These are phyloP conservation scores for Bovichtus diacanthus DNA, from an alignment of 2,797 vertebrate genomes.

Conservation along the genomic window DNA sequence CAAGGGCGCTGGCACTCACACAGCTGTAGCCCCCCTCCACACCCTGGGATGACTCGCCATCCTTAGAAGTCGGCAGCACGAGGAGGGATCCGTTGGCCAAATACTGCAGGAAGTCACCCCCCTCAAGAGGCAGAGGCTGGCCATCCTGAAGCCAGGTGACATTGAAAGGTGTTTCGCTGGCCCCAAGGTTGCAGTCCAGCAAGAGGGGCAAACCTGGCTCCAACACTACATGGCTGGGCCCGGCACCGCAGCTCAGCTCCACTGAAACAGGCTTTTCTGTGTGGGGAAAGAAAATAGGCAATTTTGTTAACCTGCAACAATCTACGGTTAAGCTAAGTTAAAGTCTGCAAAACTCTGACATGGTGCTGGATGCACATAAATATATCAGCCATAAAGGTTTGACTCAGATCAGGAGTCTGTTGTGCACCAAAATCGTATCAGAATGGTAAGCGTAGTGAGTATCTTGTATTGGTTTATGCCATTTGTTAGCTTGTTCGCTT, in stretches of 20 bases:
- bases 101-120: slow-evolving; percentile 79
- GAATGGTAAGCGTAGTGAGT: too few relatives aligned
- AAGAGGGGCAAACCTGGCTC: slow-evolving; percentile 86
- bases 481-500: too few relatives aligned
- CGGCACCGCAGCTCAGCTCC: slow-evolving; percentile 92
- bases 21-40: slow-evolving; percentile 94
- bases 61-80: slow-evolving; percentile 74
- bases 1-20: slow-evolving; percentile 85
- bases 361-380: too few relatives aligned
- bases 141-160: slow-evolving; percentile 93
- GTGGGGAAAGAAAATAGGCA: slow-evolving; percentile 14
- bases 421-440: too few relatives aligned
- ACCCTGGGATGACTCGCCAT: slow-evolving; percentile 46
- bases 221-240: slow-evolving; percentile 89
- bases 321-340: too few relatives aligned
- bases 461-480: too few relatives aligned
- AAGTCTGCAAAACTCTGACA: too few relatives aligned
- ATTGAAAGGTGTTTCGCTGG: slow-evolving; percentile 80
- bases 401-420: too few relatives aligned
- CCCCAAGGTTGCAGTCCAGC: slow-evolving; percentile 90
- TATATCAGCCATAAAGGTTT: too few relatives aligned
- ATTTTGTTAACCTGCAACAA: background rate
- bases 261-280: slow-evolving; percentile 85
- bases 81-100: slow-evolving; percentile 91
- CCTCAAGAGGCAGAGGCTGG: slow-evolving; percentile 77